These are phyloP conservation scores for Percina caprodes DNA, from an alignment of 2,113 vertebrate genomes.

Conservation along the genomic window DNA sequence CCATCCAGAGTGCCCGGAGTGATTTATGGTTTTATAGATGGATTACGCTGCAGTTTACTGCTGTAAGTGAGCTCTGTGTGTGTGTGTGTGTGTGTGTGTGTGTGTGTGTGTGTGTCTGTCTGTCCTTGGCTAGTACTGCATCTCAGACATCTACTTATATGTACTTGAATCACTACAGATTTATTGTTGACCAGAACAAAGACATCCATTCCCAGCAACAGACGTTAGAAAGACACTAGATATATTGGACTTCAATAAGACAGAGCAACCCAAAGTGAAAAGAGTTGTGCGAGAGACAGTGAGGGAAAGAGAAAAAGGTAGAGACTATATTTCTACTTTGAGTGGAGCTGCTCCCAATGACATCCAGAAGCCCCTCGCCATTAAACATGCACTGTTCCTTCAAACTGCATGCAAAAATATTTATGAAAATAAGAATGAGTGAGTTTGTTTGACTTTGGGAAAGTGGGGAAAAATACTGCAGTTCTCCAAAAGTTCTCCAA, in stretches of 20 bases:
- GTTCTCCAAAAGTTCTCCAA: not conserved
- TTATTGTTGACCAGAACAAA: slow-evolving; percentile 2
- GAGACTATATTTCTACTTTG: not conserved
- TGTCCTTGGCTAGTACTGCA: too few species aligned
- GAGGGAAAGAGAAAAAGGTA: not conserved
- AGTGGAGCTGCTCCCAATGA: not conserved
- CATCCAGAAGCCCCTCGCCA: not conserved
- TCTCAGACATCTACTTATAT: not conserved
- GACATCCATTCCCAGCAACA: slow-evolving; percentile 3
- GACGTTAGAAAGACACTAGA: not conserved
- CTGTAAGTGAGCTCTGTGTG: slow-evolving; percentile 21
- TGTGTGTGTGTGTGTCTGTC: not conserved
- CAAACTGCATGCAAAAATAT: not conserved
- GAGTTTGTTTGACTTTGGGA: not conserved
- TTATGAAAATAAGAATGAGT: not conserved
- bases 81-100: slow-evolving; percentile 6
- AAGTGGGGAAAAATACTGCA: too few species aligned
- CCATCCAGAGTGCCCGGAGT: slow-evolving; percentile 41
- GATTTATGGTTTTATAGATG: slow-evolving; percentile 60
- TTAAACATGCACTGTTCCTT: not conserved
- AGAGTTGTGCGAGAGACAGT: not conserved
- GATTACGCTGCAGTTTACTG: slow-evolving; percentile 52
- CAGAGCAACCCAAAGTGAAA: not conserved
- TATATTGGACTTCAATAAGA: slow-evolving; percentile 1
- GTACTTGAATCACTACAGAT: slow-evolving; percentile 3